phyloP scores from a whole-genome alignment of 2,797 vertebrate species.

The Myiotriccus ornatus region DNA sequence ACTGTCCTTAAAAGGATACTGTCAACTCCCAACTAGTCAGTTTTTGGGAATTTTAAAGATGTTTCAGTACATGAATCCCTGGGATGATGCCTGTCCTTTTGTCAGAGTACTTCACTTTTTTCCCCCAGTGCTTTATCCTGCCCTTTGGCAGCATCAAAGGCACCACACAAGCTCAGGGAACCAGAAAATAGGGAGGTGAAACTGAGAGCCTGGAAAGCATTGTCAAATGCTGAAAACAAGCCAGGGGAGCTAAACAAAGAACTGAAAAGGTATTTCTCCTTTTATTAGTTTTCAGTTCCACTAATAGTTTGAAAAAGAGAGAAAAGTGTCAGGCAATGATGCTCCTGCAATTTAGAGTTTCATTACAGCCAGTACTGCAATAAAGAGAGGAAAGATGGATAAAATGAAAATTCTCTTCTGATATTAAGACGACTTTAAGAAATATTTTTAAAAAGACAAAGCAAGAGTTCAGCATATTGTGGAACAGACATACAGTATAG shows the following conservation, averaged over 20 bases:
- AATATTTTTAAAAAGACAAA: not conserved
- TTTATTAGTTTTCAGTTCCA: not conserved
- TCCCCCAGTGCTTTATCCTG: not conserved
- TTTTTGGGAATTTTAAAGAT: not conserved
- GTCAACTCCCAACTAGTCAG: not conserved
- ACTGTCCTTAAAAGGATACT: slow-evolving; percentile 7
- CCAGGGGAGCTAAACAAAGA: not conserved
- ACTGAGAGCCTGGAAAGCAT: not conserved
- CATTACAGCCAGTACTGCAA: not conserved
- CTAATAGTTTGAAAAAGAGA: not conserved
- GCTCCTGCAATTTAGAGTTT: not conserved
- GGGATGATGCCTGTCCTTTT: not conserved
- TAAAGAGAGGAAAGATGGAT: not conserved
- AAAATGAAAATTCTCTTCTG: not conserved
- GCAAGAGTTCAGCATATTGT: not conserved
- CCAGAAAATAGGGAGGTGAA: not conserved
- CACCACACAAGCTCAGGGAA: not conserved
- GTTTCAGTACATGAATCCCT: not conserved
- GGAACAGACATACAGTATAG: not conserved
- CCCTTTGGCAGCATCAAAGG: not conserved
- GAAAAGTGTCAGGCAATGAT: not conserved
- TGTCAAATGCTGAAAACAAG: slow-evolving; percentile 20
- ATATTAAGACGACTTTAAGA: not conserved
- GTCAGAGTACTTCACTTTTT: not conserved
- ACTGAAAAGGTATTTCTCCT: not conserved